Conservation (phyloP, 2,888 invertebrate genomes). For the Bellardia pandia region DNA sequence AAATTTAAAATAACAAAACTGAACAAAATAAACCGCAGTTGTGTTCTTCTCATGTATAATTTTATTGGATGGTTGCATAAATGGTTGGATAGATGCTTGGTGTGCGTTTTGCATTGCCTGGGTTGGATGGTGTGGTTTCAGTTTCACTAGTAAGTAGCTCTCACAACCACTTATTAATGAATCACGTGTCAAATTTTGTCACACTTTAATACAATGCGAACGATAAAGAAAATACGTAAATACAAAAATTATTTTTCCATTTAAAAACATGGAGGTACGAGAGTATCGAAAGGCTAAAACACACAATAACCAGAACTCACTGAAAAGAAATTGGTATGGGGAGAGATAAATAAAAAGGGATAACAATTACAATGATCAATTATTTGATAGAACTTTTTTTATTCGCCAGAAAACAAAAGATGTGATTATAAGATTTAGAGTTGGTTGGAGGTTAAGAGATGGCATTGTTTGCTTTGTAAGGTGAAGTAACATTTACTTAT, state of each 20-base stretch:
- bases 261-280: slow-evolving; percentile 10
- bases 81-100: not conserved
- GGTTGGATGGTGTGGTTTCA: slow-evolving; percentile 18
- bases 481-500: too few species aligned
- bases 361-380: slow-evolving; percentile 44
- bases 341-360: not conserved
- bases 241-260: slow-evolving; percentile 26
- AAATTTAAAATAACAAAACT: slow-evolving; percentile 31
- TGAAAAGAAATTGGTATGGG: not conserved
- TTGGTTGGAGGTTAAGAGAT: not conserved
- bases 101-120: slow-evolving; percentile 23
- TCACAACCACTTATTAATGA: slow-evolving; percentile 63
- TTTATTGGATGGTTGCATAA: slow-evolving; percentile 14
- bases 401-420: not conserved
- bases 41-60: slow-evolving; percentile 29
- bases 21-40: slow-evolving; percentile 47
- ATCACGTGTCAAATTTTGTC: slow-evolving; percentile 72
- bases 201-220: slow-evolving; percentile 66
- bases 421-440: slow-evolving; percentile 13
- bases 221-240: slow-evolving; percentile 47
- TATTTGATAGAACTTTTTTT: slow-evolving; percentile 32
- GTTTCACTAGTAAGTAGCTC: slow-evolving; percentile 16
- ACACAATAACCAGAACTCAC: not conserved
- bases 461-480: not conserved
- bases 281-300: not conserved